These are phyloP conservation scores for Pao palembangensis DNA, from an alignment of 2,113 vertebrate genomes.

Conservation along the genomic window DNA sequence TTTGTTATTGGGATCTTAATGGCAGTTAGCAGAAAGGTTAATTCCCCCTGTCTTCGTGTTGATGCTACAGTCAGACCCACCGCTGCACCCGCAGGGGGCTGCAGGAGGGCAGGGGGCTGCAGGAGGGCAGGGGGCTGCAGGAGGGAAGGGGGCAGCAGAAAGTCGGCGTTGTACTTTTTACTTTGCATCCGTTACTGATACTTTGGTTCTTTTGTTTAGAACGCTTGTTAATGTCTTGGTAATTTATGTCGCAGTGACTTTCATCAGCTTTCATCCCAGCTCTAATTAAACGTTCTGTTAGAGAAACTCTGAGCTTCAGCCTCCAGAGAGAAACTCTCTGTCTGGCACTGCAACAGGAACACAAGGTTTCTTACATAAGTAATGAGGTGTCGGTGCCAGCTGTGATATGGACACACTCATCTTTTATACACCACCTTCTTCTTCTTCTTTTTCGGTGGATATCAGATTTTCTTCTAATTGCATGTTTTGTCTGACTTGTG, in stretches of 20 bases:
- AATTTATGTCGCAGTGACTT: constrained; percentile 11
- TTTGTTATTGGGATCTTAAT: constrained; percentile 26
- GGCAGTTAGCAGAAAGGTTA: constrained; percentile 36
- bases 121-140: not conserved
- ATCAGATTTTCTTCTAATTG: constrained; percentile 19
- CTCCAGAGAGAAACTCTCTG: constrained; percentile 43
- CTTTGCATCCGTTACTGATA: not conserved
- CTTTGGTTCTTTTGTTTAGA: too few relatives aligned
- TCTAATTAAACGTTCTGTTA: constrained; percentile 49
- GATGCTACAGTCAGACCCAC: constrained; percentile 29
- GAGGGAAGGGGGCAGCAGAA: constrained; percentile 19
- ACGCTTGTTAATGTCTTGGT: too few relatives aligned
- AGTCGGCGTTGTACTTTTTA: not conserved
- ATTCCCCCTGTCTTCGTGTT: constrained; percentile 45
- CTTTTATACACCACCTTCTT: constrained; percentile 62
- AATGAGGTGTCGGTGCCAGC: constrained; percentile 62
- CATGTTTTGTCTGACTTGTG: constrained; percentile 5
- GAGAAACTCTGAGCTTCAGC: constrained; percentile 31
- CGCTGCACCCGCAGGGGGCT: constrained; percentile 14
- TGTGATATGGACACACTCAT: constrained; percentile 56
- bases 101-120: constrained; percentile 16
- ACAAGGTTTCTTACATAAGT: constrained; percentile 61
- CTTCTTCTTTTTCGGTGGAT: constrained; percentile 24
- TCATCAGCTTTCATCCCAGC: constrained; percentile 32
- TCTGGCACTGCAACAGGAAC: constrained; percentile 43